Evolutionary conservation across 2,113 vertebrate species (phyloP).

Genomic region (Corythornis cristatus): DNA sequence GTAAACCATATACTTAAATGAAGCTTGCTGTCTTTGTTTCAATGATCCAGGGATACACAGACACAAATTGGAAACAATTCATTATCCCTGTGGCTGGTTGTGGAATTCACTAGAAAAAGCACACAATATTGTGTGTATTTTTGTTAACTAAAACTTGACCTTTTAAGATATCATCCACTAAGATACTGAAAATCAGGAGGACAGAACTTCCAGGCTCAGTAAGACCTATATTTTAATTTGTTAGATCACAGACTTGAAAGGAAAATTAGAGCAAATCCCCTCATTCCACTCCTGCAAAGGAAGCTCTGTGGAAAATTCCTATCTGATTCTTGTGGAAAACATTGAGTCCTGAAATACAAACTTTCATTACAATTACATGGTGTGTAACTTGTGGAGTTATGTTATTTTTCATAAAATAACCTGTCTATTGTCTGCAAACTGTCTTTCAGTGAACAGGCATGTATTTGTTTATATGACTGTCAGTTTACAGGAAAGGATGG

Average conservation of each 20-base stretch:
- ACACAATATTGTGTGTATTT: background rate
- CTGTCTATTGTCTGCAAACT: background rate
- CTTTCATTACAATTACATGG: background rate
- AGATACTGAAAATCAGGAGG: background rate
- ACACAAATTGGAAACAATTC: background rate
- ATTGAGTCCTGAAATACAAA: background rate
- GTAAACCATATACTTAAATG: background rate
- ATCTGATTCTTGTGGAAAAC: background rate
- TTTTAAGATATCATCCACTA: background rate
- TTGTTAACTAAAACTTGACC: background rate
- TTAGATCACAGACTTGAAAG: background rate
- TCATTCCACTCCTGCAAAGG: background rate
- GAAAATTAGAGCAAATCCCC: background rate
- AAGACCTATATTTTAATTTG: background rate
- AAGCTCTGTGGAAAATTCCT: background rate
- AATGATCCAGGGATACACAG: background rate
- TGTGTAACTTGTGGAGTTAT: background rate
- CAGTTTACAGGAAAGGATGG: background rate
- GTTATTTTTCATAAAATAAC: background rate
- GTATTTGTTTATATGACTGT: background rate
- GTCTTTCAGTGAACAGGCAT: background rate
- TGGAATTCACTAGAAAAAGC: background rate
- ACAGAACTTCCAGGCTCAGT: background rate
- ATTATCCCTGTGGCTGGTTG: background rate
- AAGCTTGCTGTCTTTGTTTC: background rate